phyloP scores from a whole-genome alignment of 2,888 invertebrate species.

The Drosophila mettleri region DNA sequence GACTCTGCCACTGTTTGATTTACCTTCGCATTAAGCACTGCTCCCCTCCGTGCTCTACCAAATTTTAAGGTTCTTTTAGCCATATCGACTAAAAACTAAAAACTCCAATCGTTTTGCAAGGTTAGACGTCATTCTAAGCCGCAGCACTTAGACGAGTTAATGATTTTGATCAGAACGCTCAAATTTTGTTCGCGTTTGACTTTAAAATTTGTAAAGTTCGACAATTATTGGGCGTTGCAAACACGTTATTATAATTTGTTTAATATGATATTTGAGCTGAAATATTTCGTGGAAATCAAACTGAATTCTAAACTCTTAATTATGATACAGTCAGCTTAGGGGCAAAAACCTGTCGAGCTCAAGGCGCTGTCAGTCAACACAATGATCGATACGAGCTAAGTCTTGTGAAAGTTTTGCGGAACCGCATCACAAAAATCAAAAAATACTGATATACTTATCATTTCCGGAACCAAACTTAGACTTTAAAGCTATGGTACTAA shows the following conservation, averaged over 20 bases:
- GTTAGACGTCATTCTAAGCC: conserved; percentile 73
- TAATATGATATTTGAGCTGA: conserved; percentile 2
- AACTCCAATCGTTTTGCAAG: conserved; percentile 68
- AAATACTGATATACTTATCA: conserved; percentile 9
- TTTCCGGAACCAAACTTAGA: no score
- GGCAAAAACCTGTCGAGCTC: conserved; percentile 48
- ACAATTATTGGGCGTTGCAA: conserved; percentile 18
- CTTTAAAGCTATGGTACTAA: no score
- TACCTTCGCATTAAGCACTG: conserved; percentile 27
- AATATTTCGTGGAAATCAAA: conserved; percentile 6
- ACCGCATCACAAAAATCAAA: conserved; percentile 34
- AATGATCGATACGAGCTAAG: conserved; percentile 33
- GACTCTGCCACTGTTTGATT: conserved; percentile 47
- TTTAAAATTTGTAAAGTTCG: conserved; percentile 23
- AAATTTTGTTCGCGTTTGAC: conserved; percentile 50
- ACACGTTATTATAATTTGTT: conserved; percentile 40
- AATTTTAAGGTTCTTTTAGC: conserved; percentile 73
- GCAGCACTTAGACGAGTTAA: conserved; percentile 60
- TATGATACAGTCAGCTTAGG: conserved; percentile 1
- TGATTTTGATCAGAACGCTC: conserved; percentile 74
- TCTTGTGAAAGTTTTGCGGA: conserved; percentile 62
- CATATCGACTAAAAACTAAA: conserved; percentile 50
- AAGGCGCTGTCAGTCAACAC: conserved; percentile 46
- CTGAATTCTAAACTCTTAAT: background rate
- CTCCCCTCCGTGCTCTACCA: conserved; percentile 3